These are phyloP conservation scores for Manis crassicaudata DNA, from an alignment of 2,797 vertebrate genomes.

Conservation along the genomic window DNA sequence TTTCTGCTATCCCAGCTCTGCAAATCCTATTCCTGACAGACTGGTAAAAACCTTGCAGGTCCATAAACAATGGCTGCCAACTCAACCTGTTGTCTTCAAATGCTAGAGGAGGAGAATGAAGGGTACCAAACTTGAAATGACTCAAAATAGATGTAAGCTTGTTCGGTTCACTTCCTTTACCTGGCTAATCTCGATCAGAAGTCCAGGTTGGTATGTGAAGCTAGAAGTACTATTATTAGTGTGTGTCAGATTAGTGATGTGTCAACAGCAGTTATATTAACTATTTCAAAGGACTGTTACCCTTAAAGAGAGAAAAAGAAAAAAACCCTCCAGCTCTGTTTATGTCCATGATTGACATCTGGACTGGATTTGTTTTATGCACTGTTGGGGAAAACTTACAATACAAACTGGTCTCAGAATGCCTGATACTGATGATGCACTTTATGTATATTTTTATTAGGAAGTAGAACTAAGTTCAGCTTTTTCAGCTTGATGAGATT, in stretches of 20 bases:
- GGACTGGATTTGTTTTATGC: slow-evolving; percentile 83
- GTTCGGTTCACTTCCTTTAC: slow-evolving; percentile 82
- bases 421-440: slow-evolving; percentile 81
- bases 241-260: slow-evolving; percentile 84
- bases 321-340: slow-evolving; percentile 36
- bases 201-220: slow-evolving; percentile 85
- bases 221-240: slow-evolving; percentile 82
- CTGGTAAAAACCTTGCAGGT: slow-evolving; percentile 87
- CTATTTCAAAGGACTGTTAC: slow-evolving; percentile 84
- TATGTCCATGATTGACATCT: slow-evolving; percentile 83
- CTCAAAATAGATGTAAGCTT: slow-evolving; percentile 84
- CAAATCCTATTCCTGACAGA: slow-evolving; percentile 87
- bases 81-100: slow-evolving; percentile 83
- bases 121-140: slow-evolving; percentile 88
- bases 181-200: slow-evolving; percentile 83
- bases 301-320: slow-evolving; percentile 72
- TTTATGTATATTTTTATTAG: slow-evolving; percentile 87
- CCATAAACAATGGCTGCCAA: slow-evolving; percentile 84
- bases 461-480: slow-evolving; percentile 84
- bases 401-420: slow-evolving; percentile 84
- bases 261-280: slow-evolving; percentile 83
- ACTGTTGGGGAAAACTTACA: slow-evolving; percentile 83
- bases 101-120: slow-evolving; percentile 79
- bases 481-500: slow-evolving; percentile 82
- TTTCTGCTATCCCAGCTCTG: slow-evolving; percentile 85